Base-by-base conservation (phyloP, 2,797 vertebrate genomes). In the Cirrhinus mrigala region DNA sequence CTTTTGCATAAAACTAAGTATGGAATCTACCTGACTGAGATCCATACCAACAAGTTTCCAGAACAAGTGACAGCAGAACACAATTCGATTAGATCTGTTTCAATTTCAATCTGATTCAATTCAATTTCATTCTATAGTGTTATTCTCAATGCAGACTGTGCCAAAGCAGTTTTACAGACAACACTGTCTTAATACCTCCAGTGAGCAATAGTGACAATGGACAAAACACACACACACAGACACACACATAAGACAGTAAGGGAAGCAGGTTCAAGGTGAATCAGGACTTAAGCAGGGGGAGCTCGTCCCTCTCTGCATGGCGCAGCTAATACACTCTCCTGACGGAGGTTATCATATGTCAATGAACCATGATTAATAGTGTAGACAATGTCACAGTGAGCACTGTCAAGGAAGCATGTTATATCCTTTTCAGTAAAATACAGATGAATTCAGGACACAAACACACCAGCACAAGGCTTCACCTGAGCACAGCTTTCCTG, bases 401-500 rank as follows among this genome's bases (percentile, higher is more conserved):
- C 8, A 11, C 15, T 58, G 76, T 56, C 33, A 60, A 22, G 22
- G 33, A 56, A 44, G 33, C 22, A 58, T 40, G 22, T 8, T 58
- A 24, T 54, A 52, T 33, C 11, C 44, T 75, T 27, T 64, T 44
- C n/a, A 33, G 44, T 9, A 27, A 24, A 10, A n/a, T 16, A 24
- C 48, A 71, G 5, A 85, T 7, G 4, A 58, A 71, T 37, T 71
- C 68, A 70, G 16, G 20, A 64, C 22, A 56, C 46, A 81, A 73
- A 58, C 15, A 66, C 73, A 88, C 69, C 82, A 54, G 84, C 84
- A 88, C 70, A 88, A 20, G 89, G 79, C 90, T 85, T 91, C 88
- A 92, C 92, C 76, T 66, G 84, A 87, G 71, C 85, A 91, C 90
- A 71, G 56, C 64, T 92, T 89, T 93, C 93, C 91, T 89, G 85